Evolutionary conservation across 2,888 invertebrate genomes (phyloP), one percentile per base, ranked within the genome.

Genomic region (Chydorus sphaericus): DNA sequence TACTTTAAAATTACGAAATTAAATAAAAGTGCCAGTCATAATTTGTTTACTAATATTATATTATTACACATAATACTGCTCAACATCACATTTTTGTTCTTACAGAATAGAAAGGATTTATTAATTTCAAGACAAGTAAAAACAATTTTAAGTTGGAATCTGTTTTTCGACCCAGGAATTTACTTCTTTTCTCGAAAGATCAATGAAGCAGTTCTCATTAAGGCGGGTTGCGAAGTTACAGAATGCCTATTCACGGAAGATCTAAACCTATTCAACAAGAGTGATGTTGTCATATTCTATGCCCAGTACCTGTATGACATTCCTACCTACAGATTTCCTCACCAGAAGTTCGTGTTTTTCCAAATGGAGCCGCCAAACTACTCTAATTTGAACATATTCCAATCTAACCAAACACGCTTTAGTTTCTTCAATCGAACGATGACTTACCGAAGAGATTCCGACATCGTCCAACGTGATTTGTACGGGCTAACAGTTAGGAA

Each of bases 381-480:
- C 28, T 28, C 36, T 3, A 11, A 54, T 16, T 16, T 30, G 20
- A 20, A 28, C 26, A 11, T 31, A n/a, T 7, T 54, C n/a, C 44
- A 26, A 18, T 10, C 20, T 16, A 5, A 29, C 8, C 14, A 44
- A 8, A 16, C 18, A 7, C 44, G n/a, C 5, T 14, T 18, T 2
- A 20, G 30, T 16, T 55, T 48, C 37, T 63, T 62, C 56, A 63
- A 63, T 33, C 60, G 62, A 62, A 63, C 63, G 10, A 62, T 63
- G 62, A 63, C 60, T 20, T 62, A 62, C 50, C 51, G 62, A 20
- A 44, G 52, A 16, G 59, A 59, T 36, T 63, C 63, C 4, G 62
- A 62, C 39, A 44, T 63, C 16, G 51, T 50, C 18, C 5, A 44
- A 11, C 44, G 44, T 7, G 29, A 36, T 8, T 57, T 33, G 2